Percentiles rank a stretch among this genome's conserved stretches.
These are phyloP conservation scores for Rhineura floridana DNA, from an alignment of 2,113 vertebrate species.

Conservation along the genomic window DNA sequence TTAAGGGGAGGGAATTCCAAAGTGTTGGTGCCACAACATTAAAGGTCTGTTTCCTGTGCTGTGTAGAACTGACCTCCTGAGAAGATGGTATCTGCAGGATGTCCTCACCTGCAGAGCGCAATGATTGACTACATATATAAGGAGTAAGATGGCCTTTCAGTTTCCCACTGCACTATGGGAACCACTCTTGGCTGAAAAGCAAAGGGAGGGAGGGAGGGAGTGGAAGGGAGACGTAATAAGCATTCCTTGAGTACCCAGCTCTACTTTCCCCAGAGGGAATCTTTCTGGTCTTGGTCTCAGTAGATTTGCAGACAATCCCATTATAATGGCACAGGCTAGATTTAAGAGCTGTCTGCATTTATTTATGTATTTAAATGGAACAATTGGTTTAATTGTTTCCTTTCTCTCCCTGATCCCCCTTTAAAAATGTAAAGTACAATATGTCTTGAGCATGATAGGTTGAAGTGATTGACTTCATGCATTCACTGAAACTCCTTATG, in stretches of 20 bases:
- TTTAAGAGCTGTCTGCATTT: background rate
- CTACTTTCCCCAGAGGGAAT: too few relatives aligned
- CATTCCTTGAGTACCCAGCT: background rate
- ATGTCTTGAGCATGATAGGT: background rate
- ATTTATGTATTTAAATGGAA: background rate
- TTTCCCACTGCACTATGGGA: background rate
- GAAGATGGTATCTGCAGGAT: too few relatives aligned
- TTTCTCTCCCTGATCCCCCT: too few relatives aligned
- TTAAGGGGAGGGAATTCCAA: too few relatives aligned
- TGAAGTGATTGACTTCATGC: slow-evolving; percentile 13
- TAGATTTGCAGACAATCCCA: background rate
- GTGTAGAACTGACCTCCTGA: too few relatives aligned
- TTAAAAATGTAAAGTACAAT: background rate
- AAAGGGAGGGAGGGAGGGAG: background rate
- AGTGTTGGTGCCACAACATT: too few relatives aligned
- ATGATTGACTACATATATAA: too few relatives aligned
- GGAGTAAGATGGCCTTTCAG: too few relatives aligned
- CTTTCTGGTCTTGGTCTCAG: background rate
- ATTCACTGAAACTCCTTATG: slow-evolving; percentile 21
- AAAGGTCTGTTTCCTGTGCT: too few relatives aligned
- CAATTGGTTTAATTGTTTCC: background rate
- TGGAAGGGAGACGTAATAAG: background rate
- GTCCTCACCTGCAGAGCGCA: too few relatives aligned
- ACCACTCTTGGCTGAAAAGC: background rate
- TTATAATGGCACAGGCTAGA: background rate